Conservation (phyloP, 2,888 invertebrate genomes). For the Diplazon laetatorius region DNA sequence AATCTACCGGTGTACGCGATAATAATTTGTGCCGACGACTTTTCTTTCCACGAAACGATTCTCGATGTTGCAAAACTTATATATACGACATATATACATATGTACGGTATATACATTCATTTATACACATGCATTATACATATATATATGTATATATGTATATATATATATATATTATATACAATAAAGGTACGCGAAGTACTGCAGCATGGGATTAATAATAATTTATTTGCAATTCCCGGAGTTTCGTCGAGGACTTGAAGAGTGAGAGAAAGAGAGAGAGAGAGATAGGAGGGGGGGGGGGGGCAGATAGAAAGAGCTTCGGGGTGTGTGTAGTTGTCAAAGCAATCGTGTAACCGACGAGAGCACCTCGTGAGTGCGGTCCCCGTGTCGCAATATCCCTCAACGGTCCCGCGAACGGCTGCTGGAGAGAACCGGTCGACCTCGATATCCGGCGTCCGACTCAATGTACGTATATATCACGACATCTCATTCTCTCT, state of each 20-base stretch:
- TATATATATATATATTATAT: constrained; percentile 28
- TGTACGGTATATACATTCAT: constrained; percentile 36
- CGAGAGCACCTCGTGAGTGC: constrained; percentile 47
- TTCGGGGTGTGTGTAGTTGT: constrained; percentile 44
- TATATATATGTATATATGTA: neutral
- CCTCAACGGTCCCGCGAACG: constrained; percentile 77
- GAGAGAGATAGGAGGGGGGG: too few relatives aligned
- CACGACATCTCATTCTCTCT: constrained; percentile 41
- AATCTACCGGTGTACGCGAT: constrained; percentile 60
- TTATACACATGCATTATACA: constrained; percentile 21
- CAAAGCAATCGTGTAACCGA: too few relatives aligned
- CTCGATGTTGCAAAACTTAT: constrained; percentile 40
- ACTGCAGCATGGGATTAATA: constrained; percentile 64
- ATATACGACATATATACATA: constrained; percentile 29
- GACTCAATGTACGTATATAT: constrained; percentile 67
- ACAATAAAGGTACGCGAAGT: constrained; percentile 3
- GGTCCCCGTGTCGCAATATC: constrained; percentile 76
- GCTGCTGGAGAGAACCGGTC: constrained; percentile 80
- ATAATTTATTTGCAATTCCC: constrained; percentile 73
- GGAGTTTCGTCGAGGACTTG: too few relatives aligned
- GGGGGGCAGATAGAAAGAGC: too few relatives aligned
- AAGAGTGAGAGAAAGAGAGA: too few relatives aligned
- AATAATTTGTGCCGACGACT: constrained; percentile 68
- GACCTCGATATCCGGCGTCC: constrained; percentile 78
- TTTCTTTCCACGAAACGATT: constrained; percentile 65